Evolutionary conservation across 2,797 vertebrate genomes (phyloP).

Genomic region (Pantherophis alleghaniensis): DNA sequence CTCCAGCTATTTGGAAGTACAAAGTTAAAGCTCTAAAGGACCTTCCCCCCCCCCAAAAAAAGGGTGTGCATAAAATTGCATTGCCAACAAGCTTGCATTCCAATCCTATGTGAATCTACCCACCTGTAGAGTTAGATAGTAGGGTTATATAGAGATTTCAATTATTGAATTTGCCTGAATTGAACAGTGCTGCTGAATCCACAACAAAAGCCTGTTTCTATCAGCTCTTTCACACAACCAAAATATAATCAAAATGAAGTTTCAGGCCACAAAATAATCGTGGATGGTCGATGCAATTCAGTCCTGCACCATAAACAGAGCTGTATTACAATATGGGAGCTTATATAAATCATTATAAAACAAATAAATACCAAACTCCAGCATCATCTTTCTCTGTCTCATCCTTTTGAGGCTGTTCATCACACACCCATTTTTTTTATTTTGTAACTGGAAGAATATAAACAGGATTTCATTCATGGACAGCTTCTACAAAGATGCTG

Average conservation of each 20-base stretch:
- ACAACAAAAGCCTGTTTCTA: neutral
- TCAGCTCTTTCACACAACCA: neutral
- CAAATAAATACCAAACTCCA: neutral
- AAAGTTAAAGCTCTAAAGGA: neutral
- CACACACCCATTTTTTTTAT: neutral
- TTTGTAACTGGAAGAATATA: neutral
- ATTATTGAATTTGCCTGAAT: neutral
- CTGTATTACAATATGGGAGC: neutral
- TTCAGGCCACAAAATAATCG: neutral
- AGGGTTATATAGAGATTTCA: too few species aligned
- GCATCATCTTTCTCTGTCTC: neutral
- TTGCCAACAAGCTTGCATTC: neutral
- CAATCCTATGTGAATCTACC: neutral
- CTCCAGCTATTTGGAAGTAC: neutral
- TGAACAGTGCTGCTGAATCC: neutral
- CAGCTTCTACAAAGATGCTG: neutral
- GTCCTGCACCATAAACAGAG: neutral
- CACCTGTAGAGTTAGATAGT: neutral
- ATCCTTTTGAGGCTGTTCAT: neutral
- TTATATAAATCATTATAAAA: neutral
- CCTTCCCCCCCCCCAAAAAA: accelerated
- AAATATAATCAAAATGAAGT: neutral
- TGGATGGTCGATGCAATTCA: neutral
- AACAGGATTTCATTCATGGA: neutral
- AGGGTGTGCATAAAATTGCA: neutral